Conservation (phyloP, 2,113 vertebrate genomes). For the Leucoraja erinaceus region DNA sequence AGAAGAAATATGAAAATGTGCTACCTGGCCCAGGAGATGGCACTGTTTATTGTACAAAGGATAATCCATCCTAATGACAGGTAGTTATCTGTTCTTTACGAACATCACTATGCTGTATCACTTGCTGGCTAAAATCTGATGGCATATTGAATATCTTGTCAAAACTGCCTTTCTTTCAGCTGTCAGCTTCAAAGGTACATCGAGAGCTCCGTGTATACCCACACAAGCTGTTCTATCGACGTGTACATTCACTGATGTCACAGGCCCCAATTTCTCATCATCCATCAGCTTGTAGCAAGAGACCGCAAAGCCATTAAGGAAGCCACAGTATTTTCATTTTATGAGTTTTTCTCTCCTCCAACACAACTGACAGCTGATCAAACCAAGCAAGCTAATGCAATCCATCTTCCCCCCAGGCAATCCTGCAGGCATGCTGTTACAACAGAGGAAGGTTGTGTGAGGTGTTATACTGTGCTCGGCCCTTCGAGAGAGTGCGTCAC, state of each 20-base stretch:
- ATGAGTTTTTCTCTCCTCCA: constrained; percentile 26
- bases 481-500: constrained; percentile 42
- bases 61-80: constrained; percentile 7
- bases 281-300: constrained; percentile 42
- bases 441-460: constrained; percentile 43
- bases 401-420: constrained; percentile 44
- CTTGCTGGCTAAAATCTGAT: neutral
- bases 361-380: constrained; percentile 45
- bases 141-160: neutral
- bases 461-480: constrained; percentile 43
- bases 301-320: constrained; percentile 47
- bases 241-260: neutral
- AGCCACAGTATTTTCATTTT: constrained; percentile 42
- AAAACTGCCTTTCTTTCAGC: constrained; percentile 26
- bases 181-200: neutral
- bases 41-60: constrained; percentile 48
- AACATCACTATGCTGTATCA: neutral
- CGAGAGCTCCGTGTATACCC: neutral
- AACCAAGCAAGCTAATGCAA: constrained; percentile 41
- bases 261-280: constrained; percentile 13
- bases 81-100: neutral
- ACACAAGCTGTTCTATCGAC: neutral
- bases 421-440: constrained; percentile 47
- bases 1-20: neutral
- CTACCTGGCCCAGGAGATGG: constrained; percentile 50